Evolutionary conservation across 1,140 invertebrate genomes (phyloP).

Genomic region (Popillia japonica): DNA sequence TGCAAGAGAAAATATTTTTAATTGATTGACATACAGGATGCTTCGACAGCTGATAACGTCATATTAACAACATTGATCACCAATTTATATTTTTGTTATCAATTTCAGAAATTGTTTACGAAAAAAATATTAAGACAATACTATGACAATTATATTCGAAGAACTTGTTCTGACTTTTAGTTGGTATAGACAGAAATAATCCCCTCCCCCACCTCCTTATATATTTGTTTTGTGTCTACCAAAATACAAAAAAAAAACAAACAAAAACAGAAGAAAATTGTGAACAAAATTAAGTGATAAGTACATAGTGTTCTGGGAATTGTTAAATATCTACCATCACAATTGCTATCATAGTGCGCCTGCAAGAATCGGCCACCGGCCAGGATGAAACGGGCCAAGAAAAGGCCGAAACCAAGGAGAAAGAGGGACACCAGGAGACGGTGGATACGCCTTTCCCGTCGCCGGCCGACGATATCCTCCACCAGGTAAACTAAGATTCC

Average conservation of each 20-base stretch:
- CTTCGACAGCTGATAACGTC: too few relatives aligned
- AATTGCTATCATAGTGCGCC: conserved; percentile 60
- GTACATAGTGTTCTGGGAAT: not conserved
- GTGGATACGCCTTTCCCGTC: conserved; percentile 57
- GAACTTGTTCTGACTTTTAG: not conserved
- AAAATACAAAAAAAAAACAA: too few relatives aligned
- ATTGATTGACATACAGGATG: too few relatives aligned
- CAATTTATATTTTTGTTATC: too few relatives aligned
- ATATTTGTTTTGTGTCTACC: too few relatives aligned
- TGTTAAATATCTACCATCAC: not conserved
- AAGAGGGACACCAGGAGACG: conserved; percentile 59
- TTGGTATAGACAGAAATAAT: conserved; percentile 20
- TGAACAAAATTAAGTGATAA: not conserved
- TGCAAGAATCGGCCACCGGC: conserved; percentile 53
- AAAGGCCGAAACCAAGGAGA: conserved; percentile 55
- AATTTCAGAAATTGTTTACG: too few relatives aligned
- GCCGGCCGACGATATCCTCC: conserved; percentile 50
- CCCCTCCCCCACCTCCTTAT: not conserved
- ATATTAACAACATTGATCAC: too few relatives aligned
- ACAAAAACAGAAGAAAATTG: not conserved
- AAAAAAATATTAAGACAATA: not conserved
- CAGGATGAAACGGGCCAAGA: conserved; percentile 55
- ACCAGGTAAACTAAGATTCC: not conserved
- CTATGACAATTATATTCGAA: not conserved
- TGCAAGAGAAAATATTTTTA: too few relatives aligned